Percentiles rank a stretch among this genome's conserved stretches.
Evolutionary conservation across 1,140 invertebrate species (phyloP).

Genomic region (roundworm (Caenorhabditis elegans)): WBcel235 BX284603.4:11393001-11393500

Average conservation of each 20-base stretch:
- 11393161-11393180: not conserved
- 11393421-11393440: too few species aligned
- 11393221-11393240: not conserved
- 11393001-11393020: too few species aligned
- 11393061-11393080: too few species aligned
- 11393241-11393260: constrained; percentile 26
- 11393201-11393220: not conserved
- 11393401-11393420: not conserved
- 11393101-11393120: not conserved
- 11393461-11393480: too few species aligned
- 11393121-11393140: not conserved
- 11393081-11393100: not conserved
- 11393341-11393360: not conserved
- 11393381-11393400: not conserved
- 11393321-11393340: not conserved
- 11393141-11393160: constrained; percentile 8
- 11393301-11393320: not conserved
- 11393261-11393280: not conserved
- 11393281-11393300: not conserved
- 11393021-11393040: too few species aligned
- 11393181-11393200: not conserved
- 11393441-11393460: too few species aligned
- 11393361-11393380: not conserved
- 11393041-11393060: too few species aligned
- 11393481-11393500: too few species aligned